A percentile compares a stretch with the other conserved stretches of the same genome.
phyloP scores from a whole-genome alignment of 2,797 vertebrate genomes.

The Crax fasciolata region DNA sequence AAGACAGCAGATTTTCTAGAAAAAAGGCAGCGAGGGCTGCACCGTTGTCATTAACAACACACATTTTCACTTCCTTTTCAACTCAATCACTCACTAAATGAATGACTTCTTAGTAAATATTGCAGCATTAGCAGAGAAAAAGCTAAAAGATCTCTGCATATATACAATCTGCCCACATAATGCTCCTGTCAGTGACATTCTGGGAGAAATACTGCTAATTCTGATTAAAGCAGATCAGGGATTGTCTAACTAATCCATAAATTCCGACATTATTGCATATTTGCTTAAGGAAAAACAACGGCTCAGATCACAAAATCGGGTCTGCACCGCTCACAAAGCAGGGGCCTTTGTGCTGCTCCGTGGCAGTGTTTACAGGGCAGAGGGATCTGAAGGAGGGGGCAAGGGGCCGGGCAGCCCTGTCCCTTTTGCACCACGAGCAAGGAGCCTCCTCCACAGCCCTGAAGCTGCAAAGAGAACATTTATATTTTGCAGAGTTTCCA shows the following conservation, averaged over 20 bases:
- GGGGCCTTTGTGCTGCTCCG: slow-evolving; percentile 7
- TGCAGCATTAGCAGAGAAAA: not conserved
- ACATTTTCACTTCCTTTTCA: slow-evolving; percentile 38
- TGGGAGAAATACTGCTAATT: not conserved
- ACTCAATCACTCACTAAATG: not conserved
- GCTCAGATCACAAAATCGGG: not conserved
- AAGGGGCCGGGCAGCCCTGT: not conserved
- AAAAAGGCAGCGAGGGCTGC: not conserved
- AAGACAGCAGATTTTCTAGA: not conserved
- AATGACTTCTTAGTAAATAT: slow-evolving; percentile 20
- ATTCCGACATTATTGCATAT: slow-evolving; percentile 58
- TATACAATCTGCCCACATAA: not conserved
- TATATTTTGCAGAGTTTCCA: not conserved
- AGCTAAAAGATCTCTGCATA: not conserved
- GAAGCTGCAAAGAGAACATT: not conserved
- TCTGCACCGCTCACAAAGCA: not conserved
- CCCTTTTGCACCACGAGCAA: not conserved
- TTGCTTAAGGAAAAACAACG: slow-evolving; percentile 46
- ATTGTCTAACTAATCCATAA: slow-evolving; percentile 48
- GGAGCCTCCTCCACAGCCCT: not conserved
- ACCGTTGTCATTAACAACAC: not conserved
- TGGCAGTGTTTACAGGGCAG: slow-evolving; percentile 26
- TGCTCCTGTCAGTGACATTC: not conserved
- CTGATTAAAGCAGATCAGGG: slow-evolving; percentile 10
- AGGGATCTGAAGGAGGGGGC: not conserved